A percentile compares a stretch with the other conserved stretches of the same genome.
phyloP scores from a whole-genome alignment of 2,888 invertebrate species.

The Pollenia labialis region DNA sequence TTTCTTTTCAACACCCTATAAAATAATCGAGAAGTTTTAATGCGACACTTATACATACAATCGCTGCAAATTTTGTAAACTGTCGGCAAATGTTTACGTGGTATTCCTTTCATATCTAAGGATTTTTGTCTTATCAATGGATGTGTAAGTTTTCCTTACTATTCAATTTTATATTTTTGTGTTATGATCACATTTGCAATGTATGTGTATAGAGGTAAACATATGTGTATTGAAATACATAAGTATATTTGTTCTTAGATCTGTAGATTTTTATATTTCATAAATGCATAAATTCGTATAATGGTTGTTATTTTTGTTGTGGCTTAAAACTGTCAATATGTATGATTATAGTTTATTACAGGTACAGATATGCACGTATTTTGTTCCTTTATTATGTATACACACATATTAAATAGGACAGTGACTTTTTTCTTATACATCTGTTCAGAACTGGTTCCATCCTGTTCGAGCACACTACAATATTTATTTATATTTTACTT shows the following conservation, averaged over 20 bases:
- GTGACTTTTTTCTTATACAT: conserved; percentile 8
- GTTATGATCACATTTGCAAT: conserved; percentile 8
- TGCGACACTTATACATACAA: too few relatives aligned
- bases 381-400: not conserved
- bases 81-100: too few relatives aligned
- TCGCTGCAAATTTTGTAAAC: too few relatives aligned
- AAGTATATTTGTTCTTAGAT: not conserved
- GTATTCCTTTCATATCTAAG: not conserved
- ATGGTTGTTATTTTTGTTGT: conserved; percentile 56
- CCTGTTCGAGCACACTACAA: not conserved
- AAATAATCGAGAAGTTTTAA: too few relatives aligned
- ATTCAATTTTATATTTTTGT: conserved; percentile 3
- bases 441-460: not conserved
- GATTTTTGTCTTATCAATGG: not conserved
- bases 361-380: not conserved
- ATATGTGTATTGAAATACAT: not conserved
- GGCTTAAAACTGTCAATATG: conserved; percentile 66
- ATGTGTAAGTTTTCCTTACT: not conserved
- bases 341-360: conserved; percentile 32
- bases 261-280: not conserved
- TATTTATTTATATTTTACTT: conserved; percentile 10
- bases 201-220: not conserved
- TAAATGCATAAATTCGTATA: conserved; percentile 44
- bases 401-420: not conserved
- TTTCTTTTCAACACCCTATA: too few relatives aligned